Conservation (phyloP, 2,888 invertebrate genomes). For the Allophyes oxyacanthae region DNA sequence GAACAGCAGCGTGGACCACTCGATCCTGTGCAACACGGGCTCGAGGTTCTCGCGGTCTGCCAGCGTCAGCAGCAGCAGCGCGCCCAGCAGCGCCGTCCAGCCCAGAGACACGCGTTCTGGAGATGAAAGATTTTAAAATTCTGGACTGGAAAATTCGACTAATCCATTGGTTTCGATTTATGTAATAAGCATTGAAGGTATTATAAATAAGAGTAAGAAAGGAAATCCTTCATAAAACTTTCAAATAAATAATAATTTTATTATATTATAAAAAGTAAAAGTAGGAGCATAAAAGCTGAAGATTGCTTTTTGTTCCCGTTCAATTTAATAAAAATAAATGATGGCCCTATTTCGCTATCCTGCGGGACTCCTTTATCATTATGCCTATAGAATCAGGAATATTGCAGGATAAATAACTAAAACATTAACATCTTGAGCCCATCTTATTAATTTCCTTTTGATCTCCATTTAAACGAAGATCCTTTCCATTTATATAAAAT, state of each 20-base stretch:
- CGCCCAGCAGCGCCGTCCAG: conserved; percentile 96
- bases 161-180: too few relatives aligned
- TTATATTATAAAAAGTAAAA: too few relatives aligned
- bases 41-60: conserved; percentile 93
- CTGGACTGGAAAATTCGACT: too few relatives aligned
- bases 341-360: not conserved
- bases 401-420: not conserved
- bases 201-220: too few relatives aligned
- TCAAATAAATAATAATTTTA: too few relatives aligned
- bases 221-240: too few relatives aligned
- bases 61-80: conserved; percentile 93
- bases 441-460: too few relatives aligned
- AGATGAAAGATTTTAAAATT: not conserved
- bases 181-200: too few relatives aligned
- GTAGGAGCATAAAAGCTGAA: too few relatives aligned
- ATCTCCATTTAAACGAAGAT: not conserved
- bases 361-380: not conserved
- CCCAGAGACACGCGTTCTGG: conserved; percentile 93
- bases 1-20: conserved; percentile 97
- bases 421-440: not conserved
- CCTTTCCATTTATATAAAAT: not conserved
- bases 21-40: conserved; percentile 94
- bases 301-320: too few relatives aligned
- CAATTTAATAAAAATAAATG: too few relatives aligned
- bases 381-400: not conserved